Percentiles rank a stretch among this genome's conserved stretches.
These are phyloP conservation scores for Drosophila subquinaria DNA, from an alignment of 2,888 invertebrate species.

Conservation along the genomic window DNA sequence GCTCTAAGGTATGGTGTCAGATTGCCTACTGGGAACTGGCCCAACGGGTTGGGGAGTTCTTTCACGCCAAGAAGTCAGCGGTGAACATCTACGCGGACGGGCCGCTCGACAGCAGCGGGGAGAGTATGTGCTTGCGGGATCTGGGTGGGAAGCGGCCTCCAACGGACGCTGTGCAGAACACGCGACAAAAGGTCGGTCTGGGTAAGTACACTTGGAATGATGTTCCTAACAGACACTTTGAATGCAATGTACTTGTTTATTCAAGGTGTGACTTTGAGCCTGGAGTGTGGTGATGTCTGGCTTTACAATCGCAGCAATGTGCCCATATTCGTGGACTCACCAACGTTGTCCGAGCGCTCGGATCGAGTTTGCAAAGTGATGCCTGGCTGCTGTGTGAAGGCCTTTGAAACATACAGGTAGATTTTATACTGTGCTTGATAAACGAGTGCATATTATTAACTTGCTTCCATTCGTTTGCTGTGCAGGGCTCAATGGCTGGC, in stretches of 20 bases:
- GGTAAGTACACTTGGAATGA: constrained; percentile 86
- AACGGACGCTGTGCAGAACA: constrained; percentile 87
- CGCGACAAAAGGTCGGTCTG: constrained; percentile 94
- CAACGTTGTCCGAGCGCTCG: constrained; percentile 90
- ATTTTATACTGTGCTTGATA: constrained; percentile 2
- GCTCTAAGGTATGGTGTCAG: constrained; percentile 90
- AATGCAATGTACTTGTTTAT: background rate
- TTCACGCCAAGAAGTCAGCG: constrained; percentile 90
- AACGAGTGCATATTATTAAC: constrained; percentile 3
- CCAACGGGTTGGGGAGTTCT: constrained; percentile 91
- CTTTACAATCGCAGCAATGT: constrained; percentile 93
- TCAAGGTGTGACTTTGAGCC: constrained; percentile 92
- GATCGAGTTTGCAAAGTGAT: constrained; percentile 88
- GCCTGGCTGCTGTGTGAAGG: constrained; percentile 94
- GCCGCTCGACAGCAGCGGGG: constrained; percentile 86
- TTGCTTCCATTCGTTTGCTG: background rate
- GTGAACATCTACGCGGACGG: constrained; percentile 92
- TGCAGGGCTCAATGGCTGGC: constrained; percentile 82
- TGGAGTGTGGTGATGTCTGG: constrained; percentile 94
- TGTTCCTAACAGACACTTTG: background rate
- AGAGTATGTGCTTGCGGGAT: constrained; percentile 86
- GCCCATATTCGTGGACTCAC: constrained; percentile 94
- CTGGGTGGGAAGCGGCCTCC: constrained; percentile 82
- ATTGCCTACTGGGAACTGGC: constrained; percentile 96
- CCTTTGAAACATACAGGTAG: constrained; percentile 91